phyloP scores from a whole-genome alignment of 1,140 invertebrate genomes.

The Anoplolepis gracilipes region DNA sequence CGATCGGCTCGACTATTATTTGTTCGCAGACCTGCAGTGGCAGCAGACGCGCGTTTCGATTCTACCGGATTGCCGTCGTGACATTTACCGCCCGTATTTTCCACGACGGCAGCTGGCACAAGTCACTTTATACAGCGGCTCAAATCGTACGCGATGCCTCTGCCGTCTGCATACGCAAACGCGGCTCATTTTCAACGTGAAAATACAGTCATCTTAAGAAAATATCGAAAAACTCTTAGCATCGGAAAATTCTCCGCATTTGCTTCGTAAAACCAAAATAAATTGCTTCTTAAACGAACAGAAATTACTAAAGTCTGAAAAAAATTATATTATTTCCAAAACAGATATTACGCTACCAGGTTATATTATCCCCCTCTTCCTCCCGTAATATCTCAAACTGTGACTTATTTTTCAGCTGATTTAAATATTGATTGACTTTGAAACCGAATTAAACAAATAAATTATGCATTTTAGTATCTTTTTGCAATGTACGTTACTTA shows the following conservation, averaged over 20 bases:
- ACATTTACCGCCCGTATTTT: slow-evolving; percentile 70
- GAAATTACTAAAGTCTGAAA: neutral
- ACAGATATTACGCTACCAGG: neutral
- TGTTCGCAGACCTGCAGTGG: slow-evolving; percentile 33
- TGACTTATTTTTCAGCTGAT: neutral
- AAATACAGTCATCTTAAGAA: neutral
- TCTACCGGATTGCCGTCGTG: slow-evolving; percentile 37
- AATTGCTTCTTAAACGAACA: neutral
- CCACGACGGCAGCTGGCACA: slow-evolving; percentile 61
- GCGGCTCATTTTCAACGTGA: neutral
- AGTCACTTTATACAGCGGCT: slow-evolving; percentile 46
- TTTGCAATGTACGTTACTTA: neutral
- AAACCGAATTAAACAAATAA: neutral
- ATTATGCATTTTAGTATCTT: neutral
- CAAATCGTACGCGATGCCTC: slow-evolving; percentile 13
- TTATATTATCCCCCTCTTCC: neutral
- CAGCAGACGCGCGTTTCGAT: slow-evolving; percentile 54
- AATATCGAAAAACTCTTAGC: neutral
- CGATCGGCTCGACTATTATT: slow-evolving; percentile 50
- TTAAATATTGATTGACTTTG: neutral
- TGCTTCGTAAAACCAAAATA: neutral
- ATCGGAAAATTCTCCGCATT: neutral
- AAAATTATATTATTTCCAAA: neutral
- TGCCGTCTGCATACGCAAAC: neutral
- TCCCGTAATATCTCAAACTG: neutral